Evolutionary conservation across 2,888 invertebrate species (phyloP), one percentile per base, ranked within the genome.

Genomic region (Pandemis corylana): DNA sequence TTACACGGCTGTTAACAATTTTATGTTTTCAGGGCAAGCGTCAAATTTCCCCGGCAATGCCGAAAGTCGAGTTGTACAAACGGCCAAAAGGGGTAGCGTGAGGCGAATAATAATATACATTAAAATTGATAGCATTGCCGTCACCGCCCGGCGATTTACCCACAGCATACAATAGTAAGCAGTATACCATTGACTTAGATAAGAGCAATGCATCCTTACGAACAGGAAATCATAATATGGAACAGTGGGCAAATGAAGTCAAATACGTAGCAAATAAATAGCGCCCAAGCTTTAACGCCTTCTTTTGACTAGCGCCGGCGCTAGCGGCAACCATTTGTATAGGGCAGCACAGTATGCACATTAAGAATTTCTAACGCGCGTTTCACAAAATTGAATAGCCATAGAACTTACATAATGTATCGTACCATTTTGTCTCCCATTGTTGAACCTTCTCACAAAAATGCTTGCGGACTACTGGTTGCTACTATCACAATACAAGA

Each of bases 101-200:
- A 73, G 68, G 20, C 46, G 41, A 73, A 73, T 73, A 68, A 73
- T 59, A 73, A 65, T 73, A 68, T 53, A 73, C 49, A 68, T 73
- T 64, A 73, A 59, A 68, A 68, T 64, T 68, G 56, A 73, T 73
- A 65, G 64, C 68, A 59, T 49, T 64, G 42, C 64, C 68, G 36
- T 56, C 20, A 20, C 28, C 49, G 56, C 28, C 49, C 68, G 68
- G 42, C 73, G 68, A 73, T 64, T 69, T 65, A 49, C 28, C 4
- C 56, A 68, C 68, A 73, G 73, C 69, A 72, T 7, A 13, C 65
- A 28, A n/a, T 9, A 65, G 7, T 7, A 49, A 49, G 4, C 65
- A 65, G 65, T 49, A 64, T 7, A 46, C 4, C 12, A 28, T 28
- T 9, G 28, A 36, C 28, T 36, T 36, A 4, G 28, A 36, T 2